These are phyloP conservation scores for Physeter macrocephalus DNA, from an alignment of 2,113 vertebrate genomes.

Conservation along the genomic window DNA sequence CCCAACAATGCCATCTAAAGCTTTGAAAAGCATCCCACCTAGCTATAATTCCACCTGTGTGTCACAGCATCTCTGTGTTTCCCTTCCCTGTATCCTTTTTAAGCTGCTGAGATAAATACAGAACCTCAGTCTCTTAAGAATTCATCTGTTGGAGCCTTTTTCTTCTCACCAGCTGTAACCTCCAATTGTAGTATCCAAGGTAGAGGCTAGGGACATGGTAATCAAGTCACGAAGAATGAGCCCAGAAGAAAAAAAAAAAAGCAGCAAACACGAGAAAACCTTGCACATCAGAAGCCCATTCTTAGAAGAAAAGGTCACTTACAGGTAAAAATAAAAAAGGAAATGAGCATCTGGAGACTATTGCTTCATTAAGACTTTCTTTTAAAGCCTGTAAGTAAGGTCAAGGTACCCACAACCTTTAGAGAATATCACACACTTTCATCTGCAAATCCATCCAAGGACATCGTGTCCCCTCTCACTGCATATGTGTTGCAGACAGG, in stretches of 20 bases:
- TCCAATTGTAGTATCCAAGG: background rate
- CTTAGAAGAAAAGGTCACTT: slow-evolving; percentile 7
- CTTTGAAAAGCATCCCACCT: background rate
- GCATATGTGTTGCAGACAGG: background rate
- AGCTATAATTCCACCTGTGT: background rate
- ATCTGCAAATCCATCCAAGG: background rate
- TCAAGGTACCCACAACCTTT: background rate
- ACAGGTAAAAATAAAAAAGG: background rate
- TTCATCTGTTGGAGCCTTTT: background rate
- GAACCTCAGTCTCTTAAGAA: background rate
- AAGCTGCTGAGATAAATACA: background rate
- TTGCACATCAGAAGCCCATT: background rate
- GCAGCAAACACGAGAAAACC: background rate
- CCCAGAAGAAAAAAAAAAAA: background rate
- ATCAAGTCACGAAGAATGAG: background rate
- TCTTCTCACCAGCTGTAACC: background rate
- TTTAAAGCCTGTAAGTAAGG: background rate
- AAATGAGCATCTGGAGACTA: background rate
- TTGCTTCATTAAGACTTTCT: background rate
- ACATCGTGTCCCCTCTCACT: accelerated
- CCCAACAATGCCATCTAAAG: background rate
- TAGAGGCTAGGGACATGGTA: background rate
- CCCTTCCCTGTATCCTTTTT: background rate
- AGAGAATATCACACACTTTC: background rate
- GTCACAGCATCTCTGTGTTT: background rate